These are phyloP conservation scores for Drosophila ambigua DNA, from an alignment of 1,140 invertebrate genomes.

Conservation along the genomic window DNA sequence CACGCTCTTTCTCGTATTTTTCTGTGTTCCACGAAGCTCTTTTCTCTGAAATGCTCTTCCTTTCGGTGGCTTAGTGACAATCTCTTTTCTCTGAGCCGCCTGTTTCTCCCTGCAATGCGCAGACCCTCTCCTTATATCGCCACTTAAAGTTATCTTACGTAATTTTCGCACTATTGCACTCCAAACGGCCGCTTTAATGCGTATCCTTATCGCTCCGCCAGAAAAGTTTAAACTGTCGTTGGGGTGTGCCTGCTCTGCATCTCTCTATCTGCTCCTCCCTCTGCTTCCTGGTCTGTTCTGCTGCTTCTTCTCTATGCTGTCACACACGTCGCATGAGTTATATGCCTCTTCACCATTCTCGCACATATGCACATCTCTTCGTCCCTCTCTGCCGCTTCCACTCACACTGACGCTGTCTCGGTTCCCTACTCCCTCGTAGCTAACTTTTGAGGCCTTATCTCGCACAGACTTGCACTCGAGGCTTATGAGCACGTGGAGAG, in stretches of 20 bases:
- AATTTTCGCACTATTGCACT: too few relatives aligned
- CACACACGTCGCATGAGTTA: conserved; percentile 64
- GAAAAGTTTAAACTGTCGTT: conserved; percentile 12
- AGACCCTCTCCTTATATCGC: too few relatives aligned
- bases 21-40: too few relatives aligned
- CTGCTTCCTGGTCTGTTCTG: not conserved
- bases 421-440: conserved; percentile 14
- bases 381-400: not conserved
- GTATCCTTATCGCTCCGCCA: not conserved
- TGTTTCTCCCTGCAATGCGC: too few relatives aligned
- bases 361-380: conserved; percentile 40
- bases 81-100: too few relatives aligned
- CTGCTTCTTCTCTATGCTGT: conserved; percentile 28
- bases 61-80: too few relatives aligned
- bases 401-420: too few relatives aligned
- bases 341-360: conserved; percentile 39
- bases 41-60: too few relatives aligned
- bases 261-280: not conserved
- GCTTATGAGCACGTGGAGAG: conserved; percentile 19
- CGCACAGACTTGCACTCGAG: conserved; percentile 51
- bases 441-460: conserved; percentile 61
- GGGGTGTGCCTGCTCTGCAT: not conserved
- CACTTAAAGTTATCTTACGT: too few relatives aligned
- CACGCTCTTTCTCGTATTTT: too few relatives aligned
- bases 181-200: too few relatives aligned